Conservation (phyloP, 1,140 invertebrate species). For the Ditylenchus dipsaci region DNA sequence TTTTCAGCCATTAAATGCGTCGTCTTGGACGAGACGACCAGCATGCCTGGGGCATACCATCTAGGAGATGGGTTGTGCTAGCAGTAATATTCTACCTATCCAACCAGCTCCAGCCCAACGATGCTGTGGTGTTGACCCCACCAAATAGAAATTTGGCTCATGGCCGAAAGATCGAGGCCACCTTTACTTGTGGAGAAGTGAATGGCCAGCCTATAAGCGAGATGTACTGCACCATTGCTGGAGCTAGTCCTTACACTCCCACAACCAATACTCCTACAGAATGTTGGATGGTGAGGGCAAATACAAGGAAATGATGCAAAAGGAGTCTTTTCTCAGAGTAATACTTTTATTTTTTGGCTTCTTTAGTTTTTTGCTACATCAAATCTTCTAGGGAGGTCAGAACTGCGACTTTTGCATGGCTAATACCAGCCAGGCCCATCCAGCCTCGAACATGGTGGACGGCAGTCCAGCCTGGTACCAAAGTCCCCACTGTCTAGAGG, state of each 20-base stretch:
- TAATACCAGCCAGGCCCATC: conserved; percentile 70
- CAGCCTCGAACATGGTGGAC: conserved; percentile 83
- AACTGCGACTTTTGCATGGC: conserved; percentile 87
- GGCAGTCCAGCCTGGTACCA: conserved; percentile 94
- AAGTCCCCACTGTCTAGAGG: conserved; percentile 90
- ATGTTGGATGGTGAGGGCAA: conserved; percentile 18
- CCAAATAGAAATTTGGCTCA: conserved; percentile 39
- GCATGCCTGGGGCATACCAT: too few species aligned
- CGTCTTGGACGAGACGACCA: too few species aligned
- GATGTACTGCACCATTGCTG: conserved; percentile 59
- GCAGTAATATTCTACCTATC: not conserved
- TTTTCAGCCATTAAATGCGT: too few species aligned
- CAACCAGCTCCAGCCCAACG: not conserved
- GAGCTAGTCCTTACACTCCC: conserved; percentile 38
- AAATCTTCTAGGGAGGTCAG: conserved; percentile 64
- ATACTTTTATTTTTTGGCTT: too few species aligned
- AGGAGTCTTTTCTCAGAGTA: conserved; percentile 18
- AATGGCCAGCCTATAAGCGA: conserved; percentile 57
- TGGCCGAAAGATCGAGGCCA: conserved; percentile 57
- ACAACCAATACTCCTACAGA: conserved; percentile 41
- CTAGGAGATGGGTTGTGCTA: not conserved
- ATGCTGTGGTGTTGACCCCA: conserved; percentile 25
- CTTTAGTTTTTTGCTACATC: not conserved
- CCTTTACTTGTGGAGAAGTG: conserved; percentile 61
- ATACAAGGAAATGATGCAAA: conserved; percentile 13